These are phyloP conservation scores for Scartelaos histophorus DNA, from an alignment of 2,113 vertebrate species.

Conservation along the genomic window DNA sequence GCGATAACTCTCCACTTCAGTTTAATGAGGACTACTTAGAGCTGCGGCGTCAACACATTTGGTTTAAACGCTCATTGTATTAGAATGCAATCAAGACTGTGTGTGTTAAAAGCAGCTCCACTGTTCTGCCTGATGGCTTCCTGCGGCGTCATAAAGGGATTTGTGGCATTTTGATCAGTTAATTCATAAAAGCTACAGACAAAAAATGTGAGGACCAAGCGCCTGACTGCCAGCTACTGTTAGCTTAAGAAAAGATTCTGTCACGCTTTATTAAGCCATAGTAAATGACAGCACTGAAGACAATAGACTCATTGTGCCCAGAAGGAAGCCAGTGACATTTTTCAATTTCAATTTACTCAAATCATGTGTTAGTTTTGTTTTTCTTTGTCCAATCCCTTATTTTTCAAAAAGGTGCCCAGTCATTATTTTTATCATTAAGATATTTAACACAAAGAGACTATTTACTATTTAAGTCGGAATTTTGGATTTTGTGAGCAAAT, in stretches of 20 bases:
- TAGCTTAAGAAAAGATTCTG: slow-evolving; percentile 32
- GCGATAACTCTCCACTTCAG: background rate
- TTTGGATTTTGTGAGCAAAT: background rate
- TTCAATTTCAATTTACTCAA: slow-evolving; percentile 13
- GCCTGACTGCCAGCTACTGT: slow-evolving; percentile 31
- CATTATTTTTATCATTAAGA: background rate
- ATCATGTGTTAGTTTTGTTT: background rate
- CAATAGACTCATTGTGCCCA: slow-evolving; percentile 11
- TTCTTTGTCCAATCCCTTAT: background rate
- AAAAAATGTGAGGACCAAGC: slow-evolving; percentile 35
- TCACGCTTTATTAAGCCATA: slow-evolving; percentile 17
- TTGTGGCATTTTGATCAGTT: slow-evolving; percentile 39
- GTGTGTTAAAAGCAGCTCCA: slow-evolving; percentile 26
- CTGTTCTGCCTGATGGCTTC: slow-evolving; percentile 25
- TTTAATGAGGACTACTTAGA: background rate
- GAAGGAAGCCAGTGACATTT: slow-evolving; percentile 1
- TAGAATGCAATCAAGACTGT: slow-evolving; percentile 15
- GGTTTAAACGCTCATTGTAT: slow-evolving; percentile 8
- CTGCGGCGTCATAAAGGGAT: slow-evolving; percentile 20
- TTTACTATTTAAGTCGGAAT: background rate
- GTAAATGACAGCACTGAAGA: slow-evolving; percentile 10
- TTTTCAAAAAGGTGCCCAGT: background rate
- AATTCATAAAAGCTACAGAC: slow-evolving; percentile 48
- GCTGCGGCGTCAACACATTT: slow-evolving; percentile 4
- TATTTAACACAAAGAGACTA: background rate